A percentile compares a stretch with the other conserved stretches of the same genome.
phyloP scores from a whole-genome alignment of 2,797 vertebrate species.

The Ctenopoma kingsleyae region DNA sequence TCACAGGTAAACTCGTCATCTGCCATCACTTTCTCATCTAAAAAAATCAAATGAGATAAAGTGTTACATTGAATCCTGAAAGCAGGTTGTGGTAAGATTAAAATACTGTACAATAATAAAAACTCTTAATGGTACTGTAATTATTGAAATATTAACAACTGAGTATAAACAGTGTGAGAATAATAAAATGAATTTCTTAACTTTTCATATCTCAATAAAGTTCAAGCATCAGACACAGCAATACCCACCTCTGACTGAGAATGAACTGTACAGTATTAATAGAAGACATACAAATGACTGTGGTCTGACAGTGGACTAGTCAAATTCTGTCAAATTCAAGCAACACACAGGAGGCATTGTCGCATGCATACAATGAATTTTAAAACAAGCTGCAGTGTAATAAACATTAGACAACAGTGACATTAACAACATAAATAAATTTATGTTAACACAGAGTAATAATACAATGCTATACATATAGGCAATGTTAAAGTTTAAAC shows the following conservation, averaged over 20 bases:
- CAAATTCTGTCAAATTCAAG: slow-evolving; percentile 37
- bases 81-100: not conserved
- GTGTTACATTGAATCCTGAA: not conserved
- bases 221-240: slow-evolving; percentile 50
- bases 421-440: slow-evolving; percentile 41
- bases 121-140: not conserved
- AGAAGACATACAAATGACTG: slow-evolving; percentile 27
- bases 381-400: slow-evolving; percentile 21
- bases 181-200: slow-evolving; percentile 19
- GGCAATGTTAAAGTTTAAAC: slow-evolving; percentile 25
- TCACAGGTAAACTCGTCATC: slow-evolving; percentile 97
- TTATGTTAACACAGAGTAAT: slow-evolving; percentile 25
- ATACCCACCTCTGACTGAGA: slow-evolving; percentile 26
- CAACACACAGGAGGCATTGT: slow-evolving; percentile 28
- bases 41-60: slow-evolving; percentile 17
- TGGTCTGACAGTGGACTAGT: slow-evolving; percentile 28
- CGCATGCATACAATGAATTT: slow-evolving; percentile 40
- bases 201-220: slow-evolving; percentile 36
- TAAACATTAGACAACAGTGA: slow-evolving; percentile 16
- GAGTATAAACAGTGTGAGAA: slow-evolving; percentile 9
- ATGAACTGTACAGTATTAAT: slow-evolving; percentile 25
- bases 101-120: not conserved
- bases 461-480: slow-evolving; percentile 26
- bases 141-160: slow-evolving; percentile 26
- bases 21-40: slow-evolving; percentile 97